These are phyloP conservation scores for Craterocephalus amniculus DNA, from an alignment of 2,797 vertebrate species.

Conservation along the genomic window DNA sequence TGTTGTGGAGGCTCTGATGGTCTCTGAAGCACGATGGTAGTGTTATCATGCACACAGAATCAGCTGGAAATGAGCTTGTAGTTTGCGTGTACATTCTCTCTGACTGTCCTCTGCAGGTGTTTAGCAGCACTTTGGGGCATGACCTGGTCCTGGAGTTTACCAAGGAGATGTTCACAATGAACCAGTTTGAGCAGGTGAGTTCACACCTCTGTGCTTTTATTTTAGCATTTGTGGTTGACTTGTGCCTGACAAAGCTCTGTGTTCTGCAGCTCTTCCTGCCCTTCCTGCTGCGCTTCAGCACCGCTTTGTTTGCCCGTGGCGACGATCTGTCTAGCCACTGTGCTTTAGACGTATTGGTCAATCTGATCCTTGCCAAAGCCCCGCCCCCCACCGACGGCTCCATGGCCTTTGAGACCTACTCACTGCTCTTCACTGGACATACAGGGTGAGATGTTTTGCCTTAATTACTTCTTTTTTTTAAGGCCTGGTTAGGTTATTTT, in stretches of 20 bases:
- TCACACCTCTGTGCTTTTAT: rapidly evolving
- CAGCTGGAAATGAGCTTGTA: no score
- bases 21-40: background rate
- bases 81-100: background rate
- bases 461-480: no score
- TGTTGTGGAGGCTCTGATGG: background rate
- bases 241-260: background rate
- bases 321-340: slow-evolving; percentile 74
- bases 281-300: slow-evolving; percentile 86
- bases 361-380: slow-evolving; percentile 93
- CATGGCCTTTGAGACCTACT: slow-evolving; percentile 97
- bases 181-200: slow-evolving; percentile 92
- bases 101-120: slow-evolving; percentile 79
- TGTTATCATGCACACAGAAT: no score
- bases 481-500: background rate
- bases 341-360: slow-evolving; percentile 85
- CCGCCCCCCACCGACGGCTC: slow-evolving; percentile 90
- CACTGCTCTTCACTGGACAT: slow-evolving; percentile 87
- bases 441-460: slow-evolving; percentile 80
- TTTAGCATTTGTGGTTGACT: background rate
- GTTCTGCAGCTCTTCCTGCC: slow-evolving; percentile 89
- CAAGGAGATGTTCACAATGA: slow-evolving; percentile 91
- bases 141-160: slow-evolving; percentile 89
- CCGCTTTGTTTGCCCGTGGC: slow-evolving; percentile 77
- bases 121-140: slow-evolving; percentile 83